Evolutionary conservation across 2,888 invertebrate species (phyloP), one percentile per base, ranked within the genome.

Genomic region (Troides aeacus): DNA sequence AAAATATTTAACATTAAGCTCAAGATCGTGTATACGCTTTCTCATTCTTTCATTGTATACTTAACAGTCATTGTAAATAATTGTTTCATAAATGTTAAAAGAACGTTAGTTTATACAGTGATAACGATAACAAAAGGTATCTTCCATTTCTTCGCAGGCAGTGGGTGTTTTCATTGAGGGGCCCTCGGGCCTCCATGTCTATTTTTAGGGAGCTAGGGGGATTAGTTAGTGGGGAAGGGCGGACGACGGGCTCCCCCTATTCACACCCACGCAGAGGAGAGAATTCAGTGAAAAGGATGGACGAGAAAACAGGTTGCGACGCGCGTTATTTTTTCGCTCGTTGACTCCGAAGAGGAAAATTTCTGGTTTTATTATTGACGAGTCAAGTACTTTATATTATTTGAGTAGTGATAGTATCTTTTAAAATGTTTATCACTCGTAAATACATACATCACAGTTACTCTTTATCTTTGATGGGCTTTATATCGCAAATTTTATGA

Each of bases 181-280:
- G 76, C 77, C 81, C 89, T 90, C 88, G 89, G 89, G 89, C 84
- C 78, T 77, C 77, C 77, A 81, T 78, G 75, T 87, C 91, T 92
- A 91, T 91, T 92, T 90, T 87, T 90, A 90, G 89, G 87, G 86
- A 21, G 81, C 71, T 73, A 74, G 84, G 84, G 85, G 76, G 80
- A 78, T 71, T 71, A 71, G 76, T 73, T 74, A 72, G 75, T 30
- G 30, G 78, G 76, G 76, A 74, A 71, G 75, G 78, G 66, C 73
- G 79, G 85, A 88, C 90, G 88, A 84, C 84, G 84, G 82, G 70
- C 72, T 79, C 75, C 76, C 77, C 77, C 78, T 74, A 72, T 80
- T 75, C 75, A 72, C 75, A 76, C 80, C 78, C 77, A 69, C 74
- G 76, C 72, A 75, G 46, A 57, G 18, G 67, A 69, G 69, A 62